A percentile compares a stretch with the other conserved stretches of the same genome.
phyloP scores from a whole-genome alignment of 2,113 vertebrate species.

The Aix galericulata region DNA sequence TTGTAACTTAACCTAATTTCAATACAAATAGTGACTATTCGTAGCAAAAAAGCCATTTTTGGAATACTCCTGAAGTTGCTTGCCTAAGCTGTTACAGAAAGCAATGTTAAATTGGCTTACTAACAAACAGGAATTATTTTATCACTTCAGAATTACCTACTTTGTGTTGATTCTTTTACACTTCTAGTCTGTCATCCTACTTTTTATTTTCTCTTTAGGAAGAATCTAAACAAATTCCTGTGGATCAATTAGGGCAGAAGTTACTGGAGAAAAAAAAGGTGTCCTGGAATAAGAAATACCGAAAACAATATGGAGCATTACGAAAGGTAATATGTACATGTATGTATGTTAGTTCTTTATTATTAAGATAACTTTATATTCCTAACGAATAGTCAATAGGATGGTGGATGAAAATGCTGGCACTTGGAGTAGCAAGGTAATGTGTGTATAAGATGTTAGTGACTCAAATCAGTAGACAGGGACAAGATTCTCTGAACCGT shows the following conservation, averaged over 20 bases:
- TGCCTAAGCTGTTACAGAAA: not conserved
- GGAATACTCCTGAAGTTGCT: not conserved
- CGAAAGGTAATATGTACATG: slow-evolving; percentile 80
- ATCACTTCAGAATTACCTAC: not conserved
- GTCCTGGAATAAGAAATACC: slow-evolving; percentile 94
- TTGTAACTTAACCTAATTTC: not conserved
- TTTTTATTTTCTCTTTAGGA: slow-evolving; percentile 59
- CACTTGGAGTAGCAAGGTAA: not conserved
- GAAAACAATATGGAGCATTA: slow-evolving; percentile 86
- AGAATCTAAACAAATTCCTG: slow-evolving; percentile 60
- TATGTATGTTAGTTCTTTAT: not conserved
- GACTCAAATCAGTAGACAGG: not conserved
- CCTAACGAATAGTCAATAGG: not conserved
- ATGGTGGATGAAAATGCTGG: not conserved
- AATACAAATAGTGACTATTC: not conserved
- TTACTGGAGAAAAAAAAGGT: slow-evolving; percentile 86
- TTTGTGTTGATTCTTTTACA: not conserved
- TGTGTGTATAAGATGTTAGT: not conserved
- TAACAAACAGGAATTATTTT: not conserved
- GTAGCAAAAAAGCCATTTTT: not conserved
- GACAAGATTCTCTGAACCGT: not conserved
- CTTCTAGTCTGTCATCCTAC: not conserved
- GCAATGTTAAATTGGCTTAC: not conserved
- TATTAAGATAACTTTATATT: not conserved
- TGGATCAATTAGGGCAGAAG: slow-evolving; percentile 92